phyloP scores from a whole-genome alignment of 2,888 invertebrate species.

The Coecobrya sp. region DNA sequence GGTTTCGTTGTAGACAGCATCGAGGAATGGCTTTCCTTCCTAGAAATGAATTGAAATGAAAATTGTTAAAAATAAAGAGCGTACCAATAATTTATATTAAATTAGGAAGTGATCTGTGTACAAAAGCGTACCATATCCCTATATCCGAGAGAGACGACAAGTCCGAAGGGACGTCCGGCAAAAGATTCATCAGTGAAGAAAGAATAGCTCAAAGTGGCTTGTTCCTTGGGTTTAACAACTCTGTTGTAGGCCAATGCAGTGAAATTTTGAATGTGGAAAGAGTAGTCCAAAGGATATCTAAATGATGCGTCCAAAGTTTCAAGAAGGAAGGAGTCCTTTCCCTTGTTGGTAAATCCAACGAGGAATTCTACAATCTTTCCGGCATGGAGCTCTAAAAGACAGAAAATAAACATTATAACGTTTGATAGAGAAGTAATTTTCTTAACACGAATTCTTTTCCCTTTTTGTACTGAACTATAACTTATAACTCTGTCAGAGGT shows the following conservation, averaged over 20 bases:
- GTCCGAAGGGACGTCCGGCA: conserved; percentile 98
- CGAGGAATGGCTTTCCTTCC: conserved; percentile 92
- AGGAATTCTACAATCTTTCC: conserved; percentile 97
- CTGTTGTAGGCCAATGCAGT: conserved; percentile 96
- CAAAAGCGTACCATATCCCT: conserved; percentile 91
- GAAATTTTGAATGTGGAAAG: conserved; percentile 99
- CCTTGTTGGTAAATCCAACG: conserved; percentile 98
- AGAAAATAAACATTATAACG: neutral
- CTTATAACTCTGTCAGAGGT: conserved; percentile 81
- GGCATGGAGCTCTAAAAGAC: conserved; percentile 93
- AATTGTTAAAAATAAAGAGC: neutral
- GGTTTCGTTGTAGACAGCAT: conserved; percentile 99
- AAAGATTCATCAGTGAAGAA: conserved; percentile 99
- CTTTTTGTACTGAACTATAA: neutral
- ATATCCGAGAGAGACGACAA: conserved; percentile 97
- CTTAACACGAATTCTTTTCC: too few relatives aligned
- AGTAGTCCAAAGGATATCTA: conserved; percentile 99
- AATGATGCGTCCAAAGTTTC: conserved; percentile 99
- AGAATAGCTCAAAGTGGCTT: conserved; percentile 98
- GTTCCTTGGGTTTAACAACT: conserved; percentile 95
- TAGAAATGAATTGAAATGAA: conserved; percentile 84
- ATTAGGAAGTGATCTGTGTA: neutral
- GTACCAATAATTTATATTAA: neutral
- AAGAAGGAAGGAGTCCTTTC: conserved; percentile 95
- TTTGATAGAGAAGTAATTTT: neutral